phyloP scores from a whole-genome alignment of 1,140 invertebrate species.

The Centruroides sculpturatus region DNA sequence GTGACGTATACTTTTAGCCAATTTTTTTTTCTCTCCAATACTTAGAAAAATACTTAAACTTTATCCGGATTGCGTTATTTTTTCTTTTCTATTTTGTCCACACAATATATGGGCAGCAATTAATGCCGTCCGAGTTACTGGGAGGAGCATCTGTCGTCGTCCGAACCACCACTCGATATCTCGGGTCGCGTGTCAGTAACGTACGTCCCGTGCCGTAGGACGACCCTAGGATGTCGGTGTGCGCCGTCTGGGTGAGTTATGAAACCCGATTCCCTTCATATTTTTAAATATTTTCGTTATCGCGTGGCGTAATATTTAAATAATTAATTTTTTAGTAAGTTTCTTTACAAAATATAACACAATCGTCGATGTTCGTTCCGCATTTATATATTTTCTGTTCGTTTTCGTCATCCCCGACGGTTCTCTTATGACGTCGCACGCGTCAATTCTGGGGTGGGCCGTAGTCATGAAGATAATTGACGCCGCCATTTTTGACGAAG shows the following conservation, averaged over 20 bases:
- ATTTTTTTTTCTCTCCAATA: no score
- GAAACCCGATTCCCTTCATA: slow-evolving; percentile 12
- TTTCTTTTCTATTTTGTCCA: no score
- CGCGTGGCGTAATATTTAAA: no score
- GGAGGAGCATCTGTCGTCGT: slow-evolving; percentile 49
- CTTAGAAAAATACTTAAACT: no score
- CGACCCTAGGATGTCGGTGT: slow-evolving; percentile 13
- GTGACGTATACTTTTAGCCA: no score
- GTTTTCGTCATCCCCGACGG: neutral
- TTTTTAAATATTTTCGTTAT: neutral
- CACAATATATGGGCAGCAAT: neutral
- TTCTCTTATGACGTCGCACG: slow-evolving; percentile 17
- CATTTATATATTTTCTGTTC: no score
- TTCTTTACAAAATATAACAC: no score
- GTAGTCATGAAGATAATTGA: slow-evolving; percentile 19
- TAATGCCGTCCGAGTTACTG: slow-evolving; percentile 4
- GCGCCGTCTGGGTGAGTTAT: slow-evolving; percentile 32
- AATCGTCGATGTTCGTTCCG: no score
- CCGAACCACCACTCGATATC: slow-evolving; percentile 36
- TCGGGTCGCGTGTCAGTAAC: slow-evolving; percentile 5
- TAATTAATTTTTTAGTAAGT: no score
- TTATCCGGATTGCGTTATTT: no score
- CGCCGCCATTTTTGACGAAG: slow-evolving; percentile 23
- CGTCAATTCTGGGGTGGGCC: slow-evolving; percentile 21
- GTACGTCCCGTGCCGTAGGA: slow-evolving; percentile 5